Percentiles rank a stretch among this genome's conserved stretches.
These are phyloP conservation scores for Pao palembangensis DNA, from an alignment of 2,113 vertebrate genomes.

Conservation along the genomic window DNA sequence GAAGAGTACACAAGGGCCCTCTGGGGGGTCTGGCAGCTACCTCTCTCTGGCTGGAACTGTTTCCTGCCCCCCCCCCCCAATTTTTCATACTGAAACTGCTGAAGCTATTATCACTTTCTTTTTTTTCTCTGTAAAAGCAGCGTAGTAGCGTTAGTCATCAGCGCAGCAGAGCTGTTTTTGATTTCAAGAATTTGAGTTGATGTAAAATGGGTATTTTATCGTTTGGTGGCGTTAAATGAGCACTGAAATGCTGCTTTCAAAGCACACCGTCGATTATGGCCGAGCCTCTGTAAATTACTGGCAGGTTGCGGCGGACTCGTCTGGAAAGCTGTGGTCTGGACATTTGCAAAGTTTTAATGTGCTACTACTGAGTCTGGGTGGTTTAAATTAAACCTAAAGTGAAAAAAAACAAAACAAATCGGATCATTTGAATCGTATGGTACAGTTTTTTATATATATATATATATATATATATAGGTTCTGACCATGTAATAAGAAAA, in stretches of 20 bases:
- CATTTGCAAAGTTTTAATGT: conserved; percentile 8
- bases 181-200: not conserved
- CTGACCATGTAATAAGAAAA: not conserved
- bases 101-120: not conserved
- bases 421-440: conserved; percentile 1
- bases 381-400: not conserved
- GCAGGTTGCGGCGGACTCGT: not conserved
- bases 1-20: conserved; percentile 31
- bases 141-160: not conserved
- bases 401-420: conserved; percentile 45
- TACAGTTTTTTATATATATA: no score
- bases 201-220: conserved; percentile 8
- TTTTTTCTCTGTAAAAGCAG: not conserved
- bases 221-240: not conserved
- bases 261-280: conserved; percentile 12
- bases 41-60: conserved; percentile 4
- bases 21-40: conserved; percentile 30
- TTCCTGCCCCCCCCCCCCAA: not conserved
- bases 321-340: conserved; percentile 16
- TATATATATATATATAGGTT: no score
- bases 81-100: not conserved
- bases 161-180: conserved; percentile 1
- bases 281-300: not conserved
- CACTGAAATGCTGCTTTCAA: conserved; percentile 24
- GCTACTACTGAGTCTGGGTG: conserved; percentile 41